Conservation (phyloP, 1,140 invertebrate genomes). For the Adelges cooleyi region DNA sequence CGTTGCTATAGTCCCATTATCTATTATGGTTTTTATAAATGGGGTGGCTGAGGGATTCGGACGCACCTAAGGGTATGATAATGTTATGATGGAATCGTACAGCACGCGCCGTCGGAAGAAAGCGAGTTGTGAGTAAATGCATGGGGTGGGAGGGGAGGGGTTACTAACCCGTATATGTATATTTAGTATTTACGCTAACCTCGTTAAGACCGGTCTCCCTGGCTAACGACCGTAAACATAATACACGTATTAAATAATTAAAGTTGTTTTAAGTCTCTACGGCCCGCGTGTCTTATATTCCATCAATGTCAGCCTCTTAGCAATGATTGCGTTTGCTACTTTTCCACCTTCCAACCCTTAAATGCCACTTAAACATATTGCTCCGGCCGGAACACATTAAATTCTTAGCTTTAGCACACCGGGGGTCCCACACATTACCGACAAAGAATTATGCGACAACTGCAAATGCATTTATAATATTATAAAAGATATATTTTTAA, state of each 20-base stretch:
- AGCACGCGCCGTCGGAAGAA: too few relatives aligned
- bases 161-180: neutral
- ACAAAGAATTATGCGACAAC: too few relatives aligned
- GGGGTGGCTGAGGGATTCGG: too few relatives aligned
- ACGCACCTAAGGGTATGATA: too few relatives aligned
- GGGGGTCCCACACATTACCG: too few relatives aligned
- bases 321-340: conserved; percentile 18
- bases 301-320: conserved; percentile 20
- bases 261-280: conserved; percentile 12
- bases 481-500: too few relatives aligned
- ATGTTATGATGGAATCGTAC: too few relatives aligned
- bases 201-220: neutral
- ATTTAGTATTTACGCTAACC: neutral
- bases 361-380: conserved; percentile 19
- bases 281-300: neutral
- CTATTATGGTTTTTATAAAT: too few relatives aligned
- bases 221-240: conserved; percentile 16
- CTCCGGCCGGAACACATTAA: neutral
- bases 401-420: neutral
- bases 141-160: too few relatives aligned
- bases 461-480: too few relatives aligned
- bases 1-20: too few relatives aligned
- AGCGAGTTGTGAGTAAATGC: too few relatives aligned
- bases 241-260: conserved; percentile 21
- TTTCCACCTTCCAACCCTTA: neutral